Evolutionary conservation across 2,888 invertebrate species (phyloP).

Genomic region (Acleris laterana): DNA sequence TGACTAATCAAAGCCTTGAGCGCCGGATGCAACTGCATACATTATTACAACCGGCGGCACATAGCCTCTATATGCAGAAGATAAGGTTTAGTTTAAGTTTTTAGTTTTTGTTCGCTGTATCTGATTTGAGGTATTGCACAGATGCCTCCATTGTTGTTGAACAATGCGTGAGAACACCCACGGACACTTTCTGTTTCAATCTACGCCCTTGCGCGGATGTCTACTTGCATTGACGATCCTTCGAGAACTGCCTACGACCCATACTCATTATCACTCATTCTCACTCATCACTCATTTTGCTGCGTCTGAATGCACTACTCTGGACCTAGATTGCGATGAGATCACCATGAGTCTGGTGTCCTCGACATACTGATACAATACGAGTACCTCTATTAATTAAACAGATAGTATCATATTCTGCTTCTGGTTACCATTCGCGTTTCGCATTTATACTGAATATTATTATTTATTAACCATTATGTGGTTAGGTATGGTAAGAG

Average conservation of each 20-base stretch:
- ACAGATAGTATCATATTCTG: too few relatives aligned
- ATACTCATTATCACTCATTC: too few relatives aligned
- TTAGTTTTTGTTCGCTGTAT: conserved; percentile 27
- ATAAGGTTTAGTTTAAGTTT: neutral
- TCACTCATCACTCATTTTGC: neutral
- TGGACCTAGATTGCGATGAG: too few relatives aligned
- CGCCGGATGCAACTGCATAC: conserved; percentile 18
- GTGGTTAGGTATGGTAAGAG: too few relatives aligned
- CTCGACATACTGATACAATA: too few relatives aligned
- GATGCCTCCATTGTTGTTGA: conserved; percentile 70
- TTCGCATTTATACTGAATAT: too few relatives aligned
- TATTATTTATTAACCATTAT: too few relatives aligned
- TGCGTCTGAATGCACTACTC: too few relatives aligned
- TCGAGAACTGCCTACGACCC: too few relatives aligned
- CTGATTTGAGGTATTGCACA: conserved; percentile 61
- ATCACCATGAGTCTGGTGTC: too few relatives aligned
- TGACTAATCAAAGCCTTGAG: conserved; percentile 18
- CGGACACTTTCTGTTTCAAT: conserved; percentile 58
- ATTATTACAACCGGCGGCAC: neutral
- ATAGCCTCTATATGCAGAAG: neutral
- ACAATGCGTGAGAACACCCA: conserved; percentile 75
- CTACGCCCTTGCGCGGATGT: conserved; percentile 53
- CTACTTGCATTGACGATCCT: conserved; percentile 3
- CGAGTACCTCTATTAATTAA: too few relatives aligned
- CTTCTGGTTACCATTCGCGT: too few relatives aligned